phyloP scores from a whole-genome alignment of 2,113 vertebrate species.

The Oncorhynchus kisutch region DNA sequence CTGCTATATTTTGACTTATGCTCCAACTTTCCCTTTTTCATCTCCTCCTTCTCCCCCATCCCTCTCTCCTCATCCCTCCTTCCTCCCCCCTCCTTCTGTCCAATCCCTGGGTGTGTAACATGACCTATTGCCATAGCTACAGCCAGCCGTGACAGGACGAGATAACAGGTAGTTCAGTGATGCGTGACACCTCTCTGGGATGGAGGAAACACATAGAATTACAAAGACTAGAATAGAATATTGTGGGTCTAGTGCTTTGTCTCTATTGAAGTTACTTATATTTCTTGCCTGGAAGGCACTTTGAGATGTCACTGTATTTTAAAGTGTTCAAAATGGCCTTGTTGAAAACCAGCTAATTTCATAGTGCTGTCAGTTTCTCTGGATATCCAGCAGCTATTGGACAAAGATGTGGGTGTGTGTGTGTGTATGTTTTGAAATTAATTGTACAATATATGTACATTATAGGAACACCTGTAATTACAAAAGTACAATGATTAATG shows the following conservation, averaged over 20 bases:
- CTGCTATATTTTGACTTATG: neutral
- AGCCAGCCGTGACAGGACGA: slow-evolving; percentile 76
- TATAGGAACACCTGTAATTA: too few relatives aligned
- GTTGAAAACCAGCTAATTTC: too few relatives aligned
- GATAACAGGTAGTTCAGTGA: slow-evolving; percentile 67
- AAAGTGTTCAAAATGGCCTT: neutral
- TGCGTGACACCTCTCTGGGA: slow-evolving; percentile 51
- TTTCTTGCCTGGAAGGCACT: too few relatives aligned
- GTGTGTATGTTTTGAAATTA: too few relatives aligned
- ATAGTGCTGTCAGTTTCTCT: too few relatives aligned
- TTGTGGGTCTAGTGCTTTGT: neutral
- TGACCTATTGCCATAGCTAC: slow-evolving; percentile 77
- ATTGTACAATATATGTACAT: too few relatives aligned
- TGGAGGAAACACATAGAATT: slow-evolving; percentile 51
- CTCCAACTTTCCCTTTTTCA: neutral
- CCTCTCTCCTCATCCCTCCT: neutral
- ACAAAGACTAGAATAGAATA: slow-evolving; percentile 45
- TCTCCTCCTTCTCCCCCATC: neutral
- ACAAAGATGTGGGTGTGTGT: too few relatives aligned
- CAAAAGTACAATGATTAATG: too few relatives aligned
- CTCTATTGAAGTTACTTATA: neutral
- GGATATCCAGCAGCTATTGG: too few relatives aligned
- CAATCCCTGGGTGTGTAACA: slow-evolving; percentile 43
- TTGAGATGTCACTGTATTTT: neutral
- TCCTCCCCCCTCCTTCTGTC: neutral